Evolutionary conservation across 2,113 vertebrate genomes (phyloP).

Genomic region (Phainopepla nitens): DNA sequence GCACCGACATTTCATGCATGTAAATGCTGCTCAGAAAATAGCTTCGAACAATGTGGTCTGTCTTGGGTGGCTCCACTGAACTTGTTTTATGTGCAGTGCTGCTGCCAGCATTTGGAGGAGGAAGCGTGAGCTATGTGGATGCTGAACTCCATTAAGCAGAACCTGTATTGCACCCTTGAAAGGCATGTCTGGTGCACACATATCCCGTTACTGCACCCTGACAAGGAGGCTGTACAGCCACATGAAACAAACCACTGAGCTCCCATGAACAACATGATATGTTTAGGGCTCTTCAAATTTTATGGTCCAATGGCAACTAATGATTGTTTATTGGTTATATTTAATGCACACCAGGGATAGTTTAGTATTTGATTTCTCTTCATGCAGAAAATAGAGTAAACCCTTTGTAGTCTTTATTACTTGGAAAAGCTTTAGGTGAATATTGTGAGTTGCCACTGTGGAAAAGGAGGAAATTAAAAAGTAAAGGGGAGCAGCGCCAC

Average conservation of each 20-base stretch:
- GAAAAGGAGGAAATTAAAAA: constrained; percentile 39
- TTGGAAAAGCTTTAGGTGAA: constrained; percentile 3
- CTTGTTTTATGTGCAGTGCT: background rate
- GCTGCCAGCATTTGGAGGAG: background rate
- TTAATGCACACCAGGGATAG: constrained; percentile 44
- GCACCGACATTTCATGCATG: background rate
- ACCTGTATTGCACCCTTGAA: background rate
- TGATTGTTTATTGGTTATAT: constrained; percentile 63
- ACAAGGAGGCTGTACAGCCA: background rate
- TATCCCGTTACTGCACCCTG: background rate
- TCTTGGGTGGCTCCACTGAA: background rate
- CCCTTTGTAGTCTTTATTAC: constrained; percentile 34
- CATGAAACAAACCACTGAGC: background rate
- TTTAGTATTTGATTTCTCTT: constrained; percentile 49
- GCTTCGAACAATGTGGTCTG: background rate
- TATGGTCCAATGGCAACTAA: constrained; percentile 35
- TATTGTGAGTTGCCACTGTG: background rate
- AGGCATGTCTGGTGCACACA: background rate
- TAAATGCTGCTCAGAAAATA: constrained; percentile 24
- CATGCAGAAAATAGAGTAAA: constrained; percentile 57
- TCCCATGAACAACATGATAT: background rate
- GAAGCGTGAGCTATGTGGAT: background rate
- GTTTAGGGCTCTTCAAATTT: constrained; percentile 38
- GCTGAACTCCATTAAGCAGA: background rate
- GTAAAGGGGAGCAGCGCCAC: background rate